Evolutionary conservation across 2,797 vertebrate species (phyloP), one percentile per base, ranked within the genome.

Genomic region (Nannoperca australis): DNA sequence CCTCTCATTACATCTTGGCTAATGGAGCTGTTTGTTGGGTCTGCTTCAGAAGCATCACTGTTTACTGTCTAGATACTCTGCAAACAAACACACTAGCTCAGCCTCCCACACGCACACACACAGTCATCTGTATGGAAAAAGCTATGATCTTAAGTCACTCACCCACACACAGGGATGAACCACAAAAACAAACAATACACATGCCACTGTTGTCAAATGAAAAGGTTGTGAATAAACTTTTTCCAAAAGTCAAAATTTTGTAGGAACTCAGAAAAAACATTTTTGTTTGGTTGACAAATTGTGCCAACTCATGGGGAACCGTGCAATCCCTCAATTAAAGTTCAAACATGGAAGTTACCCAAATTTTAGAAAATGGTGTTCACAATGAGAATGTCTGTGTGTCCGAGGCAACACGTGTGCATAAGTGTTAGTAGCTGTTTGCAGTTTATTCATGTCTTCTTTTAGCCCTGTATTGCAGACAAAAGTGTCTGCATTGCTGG

Each of bases 51-150:
- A 85, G 79, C 79, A 79, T 64, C 72, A 81, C 34, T 74, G 82
- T 88, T 91, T 89, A 90, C 82, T 50, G 83, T 90, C 74, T 82
- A 71, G 80, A 89, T 60, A 78, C 56, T 71, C n/a, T 34, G 55
- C 73, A 86, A 86, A 86, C 85, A 89, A 83, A 85, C 81, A 81
- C 74, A 73, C 66, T 4, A 32, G 49, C 38, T 27, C n/a, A 61
- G 56, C 50, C 42, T 47, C 78, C 70, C 65, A 4, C 49, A 27
- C 45, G 54, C 58, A 44, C n/a, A 67, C n/a, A 67, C 44, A 59
- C 62, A 76, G 24, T 45, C 79, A 70, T 65, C 13, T 62, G 13
- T 20, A 65, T 17, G 76, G 67, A 73, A 76, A 80, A n/a, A 78
- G 30, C 70, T 65, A 67, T 86, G 77, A 85, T 75, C 54, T 64